Conservation (phyloP, 2,797 vertebrate genomes). For the Xenops minutus region DNA sequence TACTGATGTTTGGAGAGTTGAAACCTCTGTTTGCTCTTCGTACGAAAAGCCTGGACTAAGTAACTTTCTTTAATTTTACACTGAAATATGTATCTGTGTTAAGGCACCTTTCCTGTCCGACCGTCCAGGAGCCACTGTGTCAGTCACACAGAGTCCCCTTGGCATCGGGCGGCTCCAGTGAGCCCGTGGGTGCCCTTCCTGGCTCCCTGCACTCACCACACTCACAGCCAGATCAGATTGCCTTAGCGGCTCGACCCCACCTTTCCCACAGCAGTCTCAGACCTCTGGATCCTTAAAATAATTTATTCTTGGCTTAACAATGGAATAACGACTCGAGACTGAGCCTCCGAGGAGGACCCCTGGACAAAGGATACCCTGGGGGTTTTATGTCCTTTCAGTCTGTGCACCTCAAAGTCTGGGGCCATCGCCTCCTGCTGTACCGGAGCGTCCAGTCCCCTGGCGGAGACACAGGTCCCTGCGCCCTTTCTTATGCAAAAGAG, state of each 20-base stretch:
- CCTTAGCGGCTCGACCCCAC: not conserved
- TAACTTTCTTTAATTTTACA: not conserved
- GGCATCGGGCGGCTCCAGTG: not conserved
- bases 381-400: not conserved
- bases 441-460: not conserved
- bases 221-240: not conserved
- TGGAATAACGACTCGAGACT: not conserved
- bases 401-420: not conserved
- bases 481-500: not conserved
- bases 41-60: not conserved
- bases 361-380: not conserved
- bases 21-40: not conserved
- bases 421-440: not conserved
- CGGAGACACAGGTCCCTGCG: not conserved
- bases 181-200: not conserved
- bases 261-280: not conserved
- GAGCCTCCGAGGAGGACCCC: not conserved
- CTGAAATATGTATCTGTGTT: not conserved
- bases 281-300: not conserved
- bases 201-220: accelerated
- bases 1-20: not conserved
- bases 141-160: not conserved
- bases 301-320: not conserved
- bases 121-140: not conserved
- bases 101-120: not conserved